A percentile compares a stretch with the other conserved stretches of the same genome.
phyloP scores from a whole-genome alignment of 2,888 invertebrate genomes.

The Ephialtes manifestator region DNA sequence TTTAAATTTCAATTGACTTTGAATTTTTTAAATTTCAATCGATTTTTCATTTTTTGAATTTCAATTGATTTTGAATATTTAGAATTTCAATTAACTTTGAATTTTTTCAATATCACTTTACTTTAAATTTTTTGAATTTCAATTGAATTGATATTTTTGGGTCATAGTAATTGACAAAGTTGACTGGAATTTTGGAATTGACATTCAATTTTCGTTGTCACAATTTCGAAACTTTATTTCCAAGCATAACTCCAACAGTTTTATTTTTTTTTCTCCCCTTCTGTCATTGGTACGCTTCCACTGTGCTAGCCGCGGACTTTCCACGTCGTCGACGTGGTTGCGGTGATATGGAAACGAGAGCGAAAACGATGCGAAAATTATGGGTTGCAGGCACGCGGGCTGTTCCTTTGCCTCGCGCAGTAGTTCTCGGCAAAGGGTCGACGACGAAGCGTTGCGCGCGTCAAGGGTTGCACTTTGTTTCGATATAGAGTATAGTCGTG shows the following conservation, averaged over 20 bases:
- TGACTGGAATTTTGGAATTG: neutral
- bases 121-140: too few relatives aligned
- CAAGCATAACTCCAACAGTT: neutral
- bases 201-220: neutral
- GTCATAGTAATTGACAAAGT: neutral
- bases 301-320: constrained; percentile 8
- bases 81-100: too few relatives aligned
- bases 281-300: neutral
- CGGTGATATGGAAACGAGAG: constrained; percentile 52
- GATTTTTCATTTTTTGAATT: too few relatives aligned
- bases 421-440: constrained; percentile 38
- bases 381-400: constrained; percentile 42
- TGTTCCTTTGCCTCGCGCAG: constrained; percentile 32
- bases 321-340: constrained; percentile 40
- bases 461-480: constrained; percentile 30
- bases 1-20: too few relatives aligned
- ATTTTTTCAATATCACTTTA: too few relatives aligned
- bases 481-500: neutral
- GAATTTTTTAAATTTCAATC: too few relatives aligned
- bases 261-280: constrained; percentile 13
- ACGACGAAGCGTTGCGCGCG: constrained; percentile 30
- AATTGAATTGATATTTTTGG: too few relatives aligned
- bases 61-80: too few relatives aligned
- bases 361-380: constrained; percentile 64
- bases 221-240: neutral